These are phyloP conservation scores for Psittacara wagleri DNA, from an alignment of 2,113 vertebrate species.

Conservation along the genomic window DNA sequence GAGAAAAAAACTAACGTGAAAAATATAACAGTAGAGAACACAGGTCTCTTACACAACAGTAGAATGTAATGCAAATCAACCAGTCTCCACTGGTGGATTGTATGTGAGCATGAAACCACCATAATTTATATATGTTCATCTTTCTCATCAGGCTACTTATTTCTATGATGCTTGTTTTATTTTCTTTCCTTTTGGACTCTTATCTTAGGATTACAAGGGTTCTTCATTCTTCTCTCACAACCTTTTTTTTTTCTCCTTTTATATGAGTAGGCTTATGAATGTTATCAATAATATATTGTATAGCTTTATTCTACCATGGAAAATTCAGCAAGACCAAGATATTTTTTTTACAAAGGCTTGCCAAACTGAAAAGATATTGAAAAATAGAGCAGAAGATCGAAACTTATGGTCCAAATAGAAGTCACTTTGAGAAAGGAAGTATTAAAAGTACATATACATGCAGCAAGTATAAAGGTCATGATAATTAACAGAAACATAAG, in stretches of 20 bases:
- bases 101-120: neutral
- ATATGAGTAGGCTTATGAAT: neutral
- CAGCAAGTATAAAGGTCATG: neutral
- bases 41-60: neutral
- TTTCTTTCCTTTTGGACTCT: neutral
- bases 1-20: neutral
- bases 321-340: neutral
- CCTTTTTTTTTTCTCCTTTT: neutral
- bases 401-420: neutral
- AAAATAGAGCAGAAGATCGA: neutral
- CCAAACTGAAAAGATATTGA: neutral
- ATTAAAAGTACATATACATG: neutral
- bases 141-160: neutral
- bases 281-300: neutral
- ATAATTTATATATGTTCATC: neutral
- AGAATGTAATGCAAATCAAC: neutral
- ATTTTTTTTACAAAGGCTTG: constrained; percentile 6
- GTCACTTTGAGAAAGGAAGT: neutral
- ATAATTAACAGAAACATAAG: neutral
- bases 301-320: neutral
- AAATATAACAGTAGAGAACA: neutral
- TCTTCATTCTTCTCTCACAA: neutral
- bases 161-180: neutral
- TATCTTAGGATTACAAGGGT: neutral
- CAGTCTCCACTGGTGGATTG: neutral